Percentiles rank a stretch among this genome's conserved stretches.
Conservation (phyloP, 2,797 vertebrate species). For the Potorous gilbertii region DNA sequence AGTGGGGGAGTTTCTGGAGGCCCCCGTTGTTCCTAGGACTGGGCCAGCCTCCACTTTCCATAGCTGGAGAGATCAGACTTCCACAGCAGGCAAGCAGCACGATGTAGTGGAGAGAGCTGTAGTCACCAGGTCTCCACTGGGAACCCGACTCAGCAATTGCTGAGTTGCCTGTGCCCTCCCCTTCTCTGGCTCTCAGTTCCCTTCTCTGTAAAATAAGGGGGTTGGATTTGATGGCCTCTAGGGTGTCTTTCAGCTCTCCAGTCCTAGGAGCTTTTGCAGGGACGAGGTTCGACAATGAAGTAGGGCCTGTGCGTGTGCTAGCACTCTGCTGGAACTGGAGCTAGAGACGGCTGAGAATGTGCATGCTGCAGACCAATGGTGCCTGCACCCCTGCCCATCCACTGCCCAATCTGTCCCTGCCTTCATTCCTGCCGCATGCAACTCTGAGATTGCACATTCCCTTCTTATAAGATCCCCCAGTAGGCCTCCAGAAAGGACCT, state of each 20-base stretch:
- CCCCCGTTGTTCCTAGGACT: neutral
- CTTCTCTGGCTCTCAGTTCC: neutral
- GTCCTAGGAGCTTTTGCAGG: neutral
- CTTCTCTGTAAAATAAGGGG: too few species aligned
- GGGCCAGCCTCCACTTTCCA: too few species aligned
- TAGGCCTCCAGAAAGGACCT: neutral
- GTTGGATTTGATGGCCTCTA: too few species aligned
- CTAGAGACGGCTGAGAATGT: neutral
- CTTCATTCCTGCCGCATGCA: neutral
- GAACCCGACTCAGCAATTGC: too few species aligned
- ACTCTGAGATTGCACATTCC: neutral
- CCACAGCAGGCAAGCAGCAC: neutral
- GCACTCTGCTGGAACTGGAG: neutral
- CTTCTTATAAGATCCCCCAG: neutral
- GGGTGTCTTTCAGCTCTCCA: neutral
- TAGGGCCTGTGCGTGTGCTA: neutral
- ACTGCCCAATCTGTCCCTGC: neutral
- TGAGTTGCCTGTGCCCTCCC: neutral
- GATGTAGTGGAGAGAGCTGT: neutral
- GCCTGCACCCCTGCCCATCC: rapidly evolving
- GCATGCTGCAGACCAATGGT: neutral
- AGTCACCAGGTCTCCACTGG: neutral
- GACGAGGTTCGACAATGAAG: neutral
- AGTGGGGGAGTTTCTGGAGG: neutral
- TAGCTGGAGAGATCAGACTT: neutral